These are phyloP conservation scores for Oscheius sp. DNA, from an alignment of 2,888 invertebrate species.

Conservation along the genomic window DNA sequence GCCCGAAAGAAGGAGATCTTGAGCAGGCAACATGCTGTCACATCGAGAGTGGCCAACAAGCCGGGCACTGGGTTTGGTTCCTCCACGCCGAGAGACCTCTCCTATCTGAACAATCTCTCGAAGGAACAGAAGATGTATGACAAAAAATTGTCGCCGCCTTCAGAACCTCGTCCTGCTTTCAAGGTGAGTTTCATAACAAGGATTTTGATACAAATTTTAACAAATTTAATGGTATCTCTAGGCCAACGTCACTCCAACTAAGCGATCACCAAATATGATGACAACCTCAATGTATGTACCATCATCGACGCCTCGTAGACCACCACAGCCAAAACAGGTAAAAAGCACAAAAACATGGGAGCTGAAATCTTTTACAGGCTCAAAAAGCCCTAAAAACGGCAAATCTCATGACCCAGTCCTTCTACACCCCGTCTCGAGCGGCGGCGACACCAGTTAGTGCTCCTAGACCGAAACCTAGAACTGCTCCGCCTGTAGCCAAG, in stretches of 20 bases:
- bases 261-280: conserved; percentile 26
- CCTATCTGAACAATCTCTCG: conserved; percentile 62
- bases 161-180: background rate
- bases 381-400: conserved; percentile 9
- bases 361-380: background rate
- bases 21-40: conserved; percentile 60
- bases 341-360: background rate
- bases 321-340: conserved; percentile 2
- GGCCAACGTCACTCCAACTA: background rate
- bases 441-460: conserved; percentile 2
- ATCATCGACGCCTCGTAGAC: conserved; percentile 20
- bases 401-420: conserved; percentile 37
- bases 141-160: conserved; percentile 46
- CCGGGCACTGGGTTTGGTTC: conserved; percentile 61
- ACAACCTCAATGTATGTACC: conserved; percentile 35
- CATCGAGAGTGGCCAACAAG: conserved; percentile 62
- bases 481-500: conserved; percentile 3
- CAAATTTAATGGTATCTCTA: conserved; percentile 1
- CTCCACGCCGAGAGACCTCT: conserved; percentile 67
- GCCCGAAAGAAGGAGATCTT: conserved; percentile 57
- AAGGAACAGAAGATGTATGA: conserved; percentile 53
- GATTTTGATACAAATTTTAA: no score
- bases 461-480: background rate
- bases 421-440: conserved; percentile 20
- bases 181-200: conserved; percentile 3